Evolutionary conservation across 2,113 vertebrate genomes (phyloP), one percentile per base, ranked within the genome.

Genomic region (Xenus cinereus): DNA sequence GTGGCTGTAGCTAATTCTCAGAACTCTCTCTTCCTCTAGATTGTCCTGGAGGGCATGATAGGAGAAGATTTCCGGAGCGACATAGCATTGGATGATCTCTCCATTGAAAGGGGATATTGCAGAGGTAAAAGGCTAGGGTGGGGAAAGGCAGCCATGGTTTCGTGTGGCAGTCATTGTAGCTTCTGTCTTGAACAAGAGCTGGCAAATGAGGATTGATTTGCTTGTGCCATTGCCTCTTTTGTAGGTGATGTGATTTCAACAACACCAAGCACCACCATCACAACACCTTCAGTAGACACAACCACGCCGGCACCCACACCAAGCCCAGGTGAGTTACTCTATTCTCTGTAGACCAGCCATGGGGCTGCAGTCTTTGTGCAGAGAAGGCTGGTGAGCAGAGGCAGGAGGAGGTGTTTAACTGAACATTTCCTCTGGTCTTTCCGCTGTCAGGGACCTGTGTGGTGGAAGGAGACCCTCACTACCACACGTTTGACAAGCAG

Each of bases 1-100:
- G 3, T 10, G 4, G 4, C 28, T 6, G 10, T 10, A 83, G 12
- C 50, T 71, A 78, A 83, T 41, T 10, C n/a, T 18, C 11, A 11
- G 14, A 43, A 28, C 4, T 24, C 7, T 12, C 4, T 18, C 9
- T 62, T 66, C 17, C 23, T 10, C 24, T 83, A 99, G 98, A 97
- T 99, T 48, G 92, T 98, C 62, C 96, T 99, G 93, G 98, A 99
- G 53, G 98, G 98, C 6, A 91, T 96, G 50, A 96, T 94, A 84
- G 98, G 98, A 43, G 97, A 98, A 76, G 97, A 97, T 45, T 41
- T 95, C 51, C 74, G 28, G 39, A 98, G 98, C 4, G 98, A 98
- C 75, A 75, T 98, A 54, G 98, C 98, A 12, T 84, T 99, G 87
- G 98, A 99, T 95, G 98, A 99, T 75, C 67, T 99, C 6, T 97